Conservation (phyloP, 2,113 vertebrate species). For the Eurypyga helias region DNA sequence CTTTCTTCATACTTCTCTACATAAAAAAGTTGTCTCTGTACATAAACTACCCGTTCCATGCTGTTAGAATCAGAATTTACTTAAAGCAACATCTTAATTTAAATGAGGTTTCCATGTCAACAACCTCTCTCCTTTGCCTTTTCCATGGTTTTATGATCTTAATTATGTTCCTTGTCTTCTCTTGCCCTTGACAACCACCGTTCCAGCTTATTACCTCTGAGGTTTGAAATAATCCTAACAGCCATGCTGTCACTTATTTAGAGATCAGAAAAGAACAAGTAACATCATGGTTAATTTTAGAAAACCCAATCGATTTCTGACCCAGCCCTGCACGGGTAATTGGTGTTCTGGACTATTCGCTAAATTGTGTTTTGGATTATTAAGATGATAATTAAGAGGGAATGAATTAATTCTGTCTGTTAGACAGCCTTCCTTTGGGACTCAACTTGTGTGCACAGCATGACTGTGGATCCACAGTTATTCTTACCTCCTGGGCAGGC, state of each 20-base stretch:
- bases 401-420: neutral
- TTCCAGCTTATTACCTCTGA: neutral
- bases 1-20: neutral
- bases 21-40: neutral
- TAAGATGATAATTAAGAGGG: neutral
- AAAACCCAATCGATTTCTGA: neutral
- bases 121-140: neutral
- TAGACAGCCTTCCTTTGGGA: neutral
- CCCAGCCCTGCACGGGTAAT: neutral
- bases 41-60: neutral
- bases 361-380: neutral
- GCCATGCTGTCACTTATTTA: neutral
- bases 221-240: neutral
- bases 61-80: neutral
- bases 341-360: neutral
- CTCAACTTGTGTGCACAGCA: accelerated
- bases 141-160: neutral
- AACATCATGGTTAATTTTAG: neutral
- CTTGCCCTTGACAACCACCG: conserved; percentile 12
- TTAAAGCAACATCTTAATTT: neutral
- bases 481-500: conserved; percentile 92
- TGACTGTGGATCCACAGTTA: neutral
- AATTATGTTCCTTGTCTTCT: neutral
- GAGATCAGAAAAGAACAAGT: neutral
- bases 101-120: neutral